These are phyloP conservation scores for Helogale parvula DNA, from an alignment of 2,113 vertebrate genomes.

Conservation along the genomic window DNA sequence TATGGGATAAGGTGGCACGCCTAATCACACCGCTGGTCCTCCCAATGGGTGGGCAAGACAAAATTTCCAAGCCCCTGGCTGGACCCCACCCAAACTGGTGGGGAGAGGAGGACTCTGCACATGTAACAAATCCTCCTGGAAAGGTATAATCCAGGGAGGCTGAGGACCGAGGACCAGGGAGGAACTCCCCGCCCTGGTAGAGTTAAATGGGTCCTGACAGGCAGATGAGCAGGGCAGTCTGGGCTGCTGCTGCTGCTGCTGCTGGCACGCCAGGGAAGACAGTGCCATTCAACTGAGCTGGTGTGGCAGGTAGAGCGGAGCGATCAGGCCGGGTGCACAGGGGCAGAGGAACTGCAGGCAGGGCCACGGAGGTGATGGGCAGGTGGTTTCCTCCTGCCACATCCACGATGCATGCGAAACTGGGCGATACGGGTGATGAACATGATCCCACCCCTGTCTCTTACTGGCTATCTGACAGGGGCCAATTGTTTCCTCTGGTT, in stretches of 20 bases:
- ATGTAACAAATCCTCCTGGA: not conserved
- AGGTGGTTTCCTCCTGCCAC: not conserved
- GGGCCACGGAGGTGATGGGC: not conserved
- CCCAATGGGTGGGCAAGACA: not conserved
- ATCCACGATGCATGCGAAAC: accelerated
- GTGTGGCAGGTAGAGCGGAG: not conserved
- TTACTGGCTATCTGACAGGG: not conserved
- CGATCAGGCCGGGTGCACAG: not conserved
- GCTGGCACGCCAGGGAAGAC: not conserved
- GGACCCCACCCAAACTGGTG: too few species aligned
- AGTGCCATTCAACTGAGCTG: not conserved
- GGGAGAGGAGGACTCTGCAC: not conserved
- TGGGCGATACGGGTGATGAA: not conserved
- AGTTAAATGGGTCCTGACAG: not conserved
- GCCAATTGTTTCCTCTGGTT: not conserved
- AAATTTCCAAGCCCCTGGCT: not conserved
- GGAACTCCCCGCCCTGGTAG: not conserved
- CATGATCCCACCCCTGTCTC: not conserved
- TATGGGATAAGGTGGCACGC: not conserved
- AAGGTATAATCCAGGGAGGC: not conserved
- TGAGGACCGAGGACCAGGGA: not conserved
- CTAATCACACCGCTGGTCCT: not conserved
- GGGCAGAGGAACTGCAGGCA: not conserved
- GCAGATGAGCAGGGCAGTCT: not conserved
- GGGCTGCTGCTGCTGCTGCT: not conserved